phyloP scores from a whole-genome alignment of 2,888 invertebrate genomes.

The Aphodius granarius region DNA sequence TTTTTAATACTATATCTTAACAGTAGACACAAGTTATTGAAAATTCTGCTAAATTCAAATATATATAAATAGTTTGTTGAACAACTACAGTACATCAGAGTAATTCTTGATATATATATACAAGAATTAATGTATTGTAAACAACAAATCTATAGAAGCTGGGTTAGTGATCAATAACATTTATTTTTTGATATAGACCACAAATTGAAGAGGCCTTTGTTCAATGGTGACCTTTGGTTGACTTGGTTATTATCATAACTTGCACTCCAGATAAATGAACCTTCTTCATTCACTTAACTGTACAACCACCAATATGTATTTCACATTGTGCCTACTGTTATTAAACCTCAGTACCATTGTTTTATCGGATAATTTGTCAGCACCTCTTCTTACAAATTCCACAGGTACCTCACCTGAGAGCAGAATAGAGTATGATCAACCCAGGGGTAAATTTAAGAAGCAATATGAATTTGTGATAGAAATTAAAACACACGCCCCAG shows the following conservation, averaged over 20 bases:
- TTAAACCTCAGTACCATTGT: neutral
- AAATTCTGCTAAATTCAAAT: too few relatives aligned
- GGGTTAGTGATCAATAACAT: neutral
- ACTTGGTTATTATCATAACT: neutral
- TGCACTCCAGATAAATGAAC: slow-evolving; percentile 4
- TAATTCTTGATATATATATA: neutral
- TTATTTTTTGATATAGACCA: neutral
- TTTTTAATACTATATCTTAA: too few relatives aligned
- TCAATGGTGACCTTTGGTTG: slow-evolving; percentile 1
- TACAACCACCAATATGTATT: slow-evolving; percentile 6
- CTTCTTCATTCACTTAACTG: slow-evolving; percentile 3
- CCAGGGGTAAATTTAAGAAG: slow-evolving; percentile 61
- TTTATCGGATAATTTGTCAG: slow-evolving; percentile 1
- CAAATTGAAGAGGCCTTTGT: neutral
- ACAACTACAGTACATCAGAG: neutral
- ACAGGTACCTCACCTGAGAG: slow-evolving; percentile 67
- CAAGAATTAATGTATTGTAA: neutral
- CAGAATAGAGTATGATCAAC: slow-evolving; percentile 69
- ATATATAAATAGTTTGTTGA: too few relatives aligned
- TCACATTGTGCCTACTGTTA: neutral
- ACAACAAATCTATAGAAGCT: neutral
- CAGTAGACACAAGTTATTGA: too few relatives aligned
- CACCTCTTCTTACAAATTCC: slow-evolving; percentile 3
- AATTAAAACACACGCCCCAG: slow-evolving; percentile 73
- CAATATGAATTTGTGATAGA: slow-evolving; percentile 76